A percentile compares a stretch with the other conserved stretches of the same genome.
Conservation (phyloP, 64 coral and sea anemone species). For the Porites australiensis region DNA sequence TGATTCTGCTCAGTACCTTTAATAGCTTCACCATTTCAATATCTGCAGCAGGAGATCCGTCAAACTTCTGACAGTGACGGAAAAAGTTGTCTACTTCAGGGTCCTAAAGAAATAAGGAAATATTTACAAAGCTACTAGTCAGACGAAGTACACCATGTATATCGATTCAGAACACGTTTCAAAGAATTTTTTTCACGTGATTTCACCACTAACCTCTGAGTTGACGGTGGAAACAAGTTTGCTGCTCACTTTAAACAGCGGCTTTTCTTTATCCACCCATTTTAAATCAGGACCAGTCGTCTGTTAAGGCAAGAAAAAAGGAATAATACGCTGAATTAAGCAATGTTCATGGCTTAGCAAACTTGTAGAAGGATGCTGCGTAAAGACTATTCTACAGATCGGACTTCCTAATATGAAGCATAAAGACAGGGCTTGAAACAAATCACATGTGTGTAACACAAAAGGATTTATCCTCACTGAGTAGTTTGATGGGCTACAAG, state of each 20-base stretch:
- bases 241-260: constrained; percentile 83
- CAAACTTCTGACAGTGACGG: constrained; percentile 86
- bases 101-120: constrained; percentile 55
- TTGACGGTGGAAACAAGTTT: constrained; percentile 91
- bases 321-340: not conserved
- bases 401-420: too few species aligned
- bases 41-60: constrained; percentile 77
- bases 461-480: too few species aligned
- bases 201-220: constrained; percentile 64
- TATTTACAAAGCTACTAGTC: not conserved
- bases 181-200: not conserved
- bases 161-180: not conserved
- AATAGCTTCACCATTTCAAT: constrained; percentile 86
- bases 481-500: too few species aligned
- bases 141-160: not conserved
- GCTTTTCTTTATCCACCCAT: constrained; percentile 94
- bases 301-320: constrained; percentile 4
- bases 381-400: too few species aligned
- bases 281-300: constrained; percentile 87
- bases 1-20: constrained; percentile 54
- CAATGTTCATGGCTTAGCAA: not conserved
- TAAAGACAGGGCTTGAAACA: too few species aligned
- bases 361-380: too few species aligned
- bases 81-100: constrained; percentile 93
- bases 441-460: too few species aligned